phyloP scores from a whole-genome alignment of 2,888 invertebrate genomes.

The Nasonovia ribisnigri region DNA sequence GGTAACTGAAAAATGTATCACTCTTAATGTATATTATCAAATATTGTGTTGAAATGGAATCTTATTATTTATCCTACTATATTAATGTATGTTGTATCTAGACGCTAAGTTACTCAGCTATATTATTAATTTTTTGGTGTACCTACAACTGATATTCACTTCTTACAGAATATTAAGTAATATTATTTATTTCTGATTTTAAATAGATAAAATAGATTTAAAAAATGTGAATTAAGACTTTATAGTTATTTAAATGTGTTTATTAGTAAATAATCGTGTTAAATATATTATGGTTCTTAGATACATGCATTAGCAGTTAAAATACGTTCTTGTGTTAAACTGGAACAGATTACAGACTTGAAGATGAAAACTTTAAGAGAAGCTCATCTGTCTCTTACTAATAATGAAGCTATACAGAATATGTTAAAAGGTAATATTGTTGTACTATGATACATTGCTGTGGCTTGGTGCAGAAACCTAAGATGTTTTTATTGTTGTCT shows the following conservation, averaged over 20 bases:
- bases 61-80: not conserved
- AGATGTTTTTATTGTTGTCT: not conserved
- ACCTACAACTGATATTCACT: not conserved
- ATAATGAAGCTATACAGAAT: conserved; percentile 82
- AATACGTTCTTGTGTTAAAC: conserved; percentile 80
- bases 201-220: not conserved
- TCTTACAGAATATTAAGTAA: not conserved
- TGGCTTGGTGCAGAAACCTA: not conserved
- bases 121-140: not conserved
- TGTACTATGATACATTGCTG: not conserved
- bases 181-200: not conserved
- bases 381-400: conserved; percentile 78
- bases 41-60: not conserved
- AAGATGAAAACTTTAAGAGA: conserved; percentile 80
- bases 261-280: conserved; percentile 66
- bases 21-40: not conserved
- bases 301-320: conserved; percentile 81
- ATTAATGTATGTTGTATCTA: not conserved
- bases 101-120: not conserved
- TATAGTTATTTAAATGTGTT: not conserved
- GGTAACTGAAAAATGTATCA: not conserved
- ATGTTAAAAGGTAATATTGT: conserved; percentile 81
- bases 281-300: conserved; percentile 71
- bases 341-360: conserved; percentile 81
- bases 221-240: not conserved